Evolutionary conservation across 2,113 vertebrate genomes (phyloP).

Genomic region (Pachypanchax playfairii): DNA sequence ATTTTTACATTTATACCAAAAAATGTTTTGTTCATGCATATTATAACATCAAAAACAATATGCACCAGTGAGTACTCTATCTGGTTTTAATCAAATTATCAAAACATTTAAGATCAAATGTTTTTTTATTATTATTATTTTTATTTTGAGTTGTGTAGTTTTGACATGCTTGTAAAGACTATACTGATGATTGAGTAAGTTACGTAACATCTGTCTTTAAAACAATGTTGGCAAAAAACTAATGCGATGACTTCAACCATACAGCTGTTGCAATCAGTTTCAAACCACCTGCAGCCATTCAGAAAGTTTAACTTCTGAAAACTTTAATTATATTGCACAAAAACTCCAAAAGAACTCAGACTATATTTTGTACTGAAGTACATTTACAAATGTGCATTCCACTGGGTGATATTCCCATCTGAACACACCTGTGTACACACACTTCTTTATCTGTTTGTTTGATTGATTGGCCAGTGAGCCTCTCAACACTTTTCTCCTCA

Average conservation of each 20-base stretch:
- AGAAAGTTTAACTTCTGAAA: slow-evolving; percentile 12
- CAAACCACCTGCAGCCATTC: slow-evolving; percentile 21
- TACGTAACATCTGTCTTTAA: neutral
- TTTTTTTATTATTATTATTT: neutral
- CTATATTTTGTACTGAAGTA: neutral
- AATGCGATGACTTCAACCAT: neutral
- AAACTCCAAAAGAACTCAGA: neutral
- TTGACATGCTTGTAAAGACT: neutral
- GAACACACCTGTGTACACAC: slow-evolving; percentile 51
- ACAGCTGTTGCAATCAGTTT: slow-evolving; percentile 29
- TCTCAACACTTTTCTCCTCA: slow-evolving; percentile 35
- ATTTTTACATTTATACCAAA: neutral
- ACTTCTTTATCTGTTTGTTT: slow-evolving; percentile 62
- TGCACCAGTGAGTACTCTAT: neutral
- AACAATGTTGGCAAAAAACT: neutral
- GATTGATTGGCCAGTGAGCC: slow-evolving; percentile 59
- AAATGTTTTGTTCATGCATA: neutral
- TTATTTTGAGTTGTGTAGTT: neutral
- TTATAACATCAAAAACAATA: neutral
- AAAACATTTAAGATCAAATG: neutral
- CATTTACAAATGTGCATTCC: slow-evolving; percentile 36
- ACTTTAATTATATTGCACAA: slow-evolving; percentile 12
- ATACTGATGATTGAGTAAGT: neutral
- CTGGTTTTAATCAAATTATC: neutral
- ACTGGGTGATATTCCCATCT: slow-evolving; percentile 19